A percentile compares a stretch with the other conserved stretches of the same genome.
Conservation (phyloP, 2,113 vertebrate genomes). For the Scytalopus superciliaris region DNA sequence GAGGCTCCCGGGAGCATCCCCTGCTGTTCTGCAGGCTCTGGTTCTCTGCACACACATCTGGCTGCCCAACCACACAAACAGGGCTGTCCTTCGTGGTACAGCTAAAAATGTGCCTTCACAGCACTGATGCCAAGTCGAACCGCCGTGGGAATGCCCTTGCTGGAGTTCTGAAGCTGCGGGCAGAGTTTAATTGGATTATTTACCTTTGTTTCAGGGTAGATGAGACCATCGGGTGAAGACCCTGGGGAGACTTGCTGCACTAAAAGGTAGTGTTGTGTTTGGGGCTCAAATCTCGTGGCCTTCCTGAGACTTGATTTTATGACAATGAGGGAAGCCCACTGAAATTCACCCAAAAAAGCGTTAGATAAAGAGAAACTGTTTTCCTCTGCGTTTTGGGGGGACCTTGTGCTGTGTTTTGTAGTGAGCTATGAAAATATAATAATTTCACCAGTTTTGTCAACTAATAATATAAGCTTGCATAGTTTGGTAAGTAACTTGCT, state of each 20-base stretch:
- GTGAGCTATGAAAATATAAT: neutral
- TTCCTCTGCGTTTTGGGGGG: too few species aligned
- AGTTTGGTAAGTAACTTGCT: neutral
- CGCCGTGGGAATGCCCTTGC: rapidly evolving
- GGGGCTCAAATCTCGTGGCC: rapidly evolving
- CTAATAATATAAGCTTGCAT: neutral
- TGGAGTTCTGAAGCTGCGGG: neutral
- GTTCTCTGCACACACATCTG: rapidly evolving
- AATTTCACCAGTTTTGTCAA: neutral
- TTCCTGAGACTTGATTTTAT: neutral
- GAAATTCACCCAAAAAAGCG: neutral
- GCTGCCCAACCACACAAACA: rapidly evolving
- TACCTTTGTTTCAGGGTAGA: neutral
- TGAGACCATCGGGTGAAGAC: rapidly evolving
- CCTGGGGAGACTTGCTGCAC: rapidly evolving
- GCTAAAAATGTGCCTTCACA: neutral
- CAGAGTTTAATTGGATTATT: neutral
- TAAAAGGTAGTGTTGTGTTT: neutral
- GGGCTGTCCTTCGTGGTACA: rapidly evolving
- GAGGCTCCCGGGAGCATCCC: too few species aligned
- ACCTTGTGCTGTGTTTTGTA: neutral
- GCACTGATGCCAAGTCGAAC: neutral
- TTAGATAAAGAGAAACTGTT: neutral
- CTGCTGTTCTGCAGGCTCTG: neutral
- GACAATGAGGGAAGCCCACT: neutral